phyloP scores from a whole-genome alignment of 2,888 invertebrate species.

The Mesorhabditis spiculigera region DNA sequence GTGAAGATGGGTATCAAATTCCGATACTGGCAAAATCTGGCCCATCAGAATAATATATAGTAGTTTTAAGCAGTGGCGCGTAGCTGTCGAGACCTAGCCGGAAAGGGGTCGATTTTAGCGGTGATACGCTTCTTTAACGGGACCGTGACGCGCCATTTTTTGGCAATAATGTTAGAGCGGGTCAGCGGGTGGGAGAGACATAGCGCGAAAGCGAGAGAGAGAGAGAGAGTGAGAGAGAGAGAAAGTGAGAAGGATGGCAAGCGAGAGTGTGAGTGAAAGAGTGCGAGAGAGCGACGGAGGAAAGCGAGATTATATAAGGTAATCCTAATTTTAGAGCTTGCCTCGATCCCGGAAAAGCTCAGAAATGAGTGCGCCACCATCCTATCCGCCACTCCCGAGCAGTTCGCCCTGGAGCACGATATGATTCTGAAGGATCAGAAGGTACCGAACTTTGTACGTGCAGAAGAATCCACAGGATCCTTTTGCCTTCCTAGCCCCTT shows the following conservation, averaged over 20 bases:
- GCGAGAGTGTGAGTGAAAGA: constrained; percentile 13
- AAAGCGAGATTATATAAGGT: too few relatives aligned
- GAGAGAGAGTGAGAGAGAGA: constrained; percentile 12
- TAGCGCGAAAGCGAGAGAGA: neutral
- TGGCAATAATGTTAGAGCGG: too few relatives aligned
- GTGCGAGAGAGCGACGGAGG: constrained; percentile 7
- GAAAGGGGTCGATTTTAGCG: too few relatives aligned
- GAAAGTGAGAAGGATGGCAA: constrained; percentile 9
- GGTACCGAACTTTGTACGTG: neutral
- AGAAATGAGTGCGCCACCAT: constrained; percentile 26
- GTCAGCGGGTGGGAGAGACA: too few relatives aligned
- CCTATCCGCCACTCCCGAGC: constrained; percentile 57
- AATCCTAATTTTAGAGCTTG: constrained; percentile 1
- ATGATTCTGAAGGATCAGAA: constrained; percentile 60
- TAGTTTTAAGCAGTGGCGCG: too few relatives aligned
- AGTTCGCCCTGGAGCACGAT: constrained; percentile 60
- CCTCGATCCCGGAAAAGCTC: constrained; percentile 19
- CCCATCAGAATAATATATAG: too few relatives aligned
- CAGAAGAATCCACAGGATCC: neutral
- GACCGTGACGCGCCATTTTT: too few relatives aligned
- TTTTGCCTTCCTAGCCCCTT: neutral
- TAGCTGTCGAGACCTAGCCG: too few relatives aligned
- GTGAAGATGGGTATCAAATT: too few relatives aligned
- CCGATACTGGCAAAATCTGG: too few relatives aligned
- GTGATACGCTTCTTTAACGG: too few relatives aligned